Evolutionary conservation across 2,888 invertebrate species (phyloP), one percentile per base, ranked within the genome.

Genomic region (Atethmia centrago): DNA sequence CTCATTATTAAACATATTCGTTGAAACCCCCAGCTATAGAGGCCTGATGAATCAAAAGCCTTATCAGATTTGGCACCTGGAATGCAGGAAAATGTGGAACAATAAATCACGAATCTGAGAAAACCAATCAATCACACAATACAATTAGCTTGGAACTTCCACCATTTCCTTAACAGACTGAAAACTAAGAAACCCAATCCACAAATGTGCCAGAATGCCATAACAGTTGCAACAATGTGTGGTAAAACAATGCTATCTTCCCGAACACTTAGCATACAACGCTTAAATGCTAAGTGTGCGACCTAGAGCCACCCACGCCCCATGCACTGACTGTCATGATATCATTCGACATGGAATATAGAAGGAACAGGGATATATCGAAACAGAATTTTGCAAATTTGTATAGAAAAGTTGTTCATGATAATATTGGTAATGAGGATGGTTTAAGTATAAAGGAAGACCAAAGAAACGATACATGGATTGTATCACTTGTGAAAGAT

Each of bases 221-320:
- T 81, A 80, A 69, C 1, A 45, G 82, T 72, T 0, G 19, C 3
- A 71, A 77, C 80, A 80, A 80, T 80, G 65, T 67, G 0, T 47
- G 28, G 45, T 28, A 21, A 68, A 47, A 80, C 80, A 81, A 80
- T 81, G 56, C 58, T 10, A 42, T 58, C 63, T 80, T 81, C 77
- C 77, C 72, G 65, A 77, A 72, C 63, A 49, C 81, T 80, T 77
- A 68, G 77, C 68, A 81, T 81, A 68, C 70, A 70, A 68, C 40
- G 58, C 53, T 58, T 55, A 45, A 68, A 81, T 80, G 77, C 55
- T 59, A 72, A 81, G 53, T 66, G 59, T 47, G 63, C 61, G 81
- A 72, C 77, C 81, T 72, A 80, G 77, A 70, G 80, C 66, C 66
- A 72, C 80, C 81, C 77, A 81, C 80, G 69, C 56, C 19, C 25